phyloP scores from a whole-genome alignment of 2,113 vertebrate genomes.

The Ochotona curzoniae region DNA sequence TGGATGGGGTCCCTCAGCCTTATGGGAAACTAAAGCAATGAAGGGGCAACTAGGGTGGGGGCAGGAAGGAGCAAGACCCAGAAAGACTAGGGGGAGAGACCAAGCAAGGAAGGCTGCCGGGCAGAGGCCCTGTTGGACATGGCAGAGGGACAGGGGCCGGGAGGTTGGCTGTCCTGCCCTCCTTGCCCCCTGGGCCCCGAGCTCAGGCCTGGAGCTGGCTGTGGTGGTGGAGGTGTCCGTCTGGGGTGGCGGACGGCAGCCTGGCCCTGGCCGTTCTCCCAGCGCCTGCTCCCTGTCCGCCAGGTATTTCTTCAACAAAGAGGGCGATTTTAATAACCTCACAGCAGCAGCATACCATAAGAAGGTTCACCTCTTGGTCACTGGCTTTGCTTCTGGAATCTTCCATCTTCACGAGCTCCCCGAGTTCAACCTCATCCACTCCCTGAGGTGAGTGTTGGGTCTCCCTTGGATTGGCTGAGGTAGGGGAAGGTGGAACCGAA shows the following conservation, averaged over 20 bases:
- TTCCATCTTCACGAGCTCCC: constrained; percentile 98
- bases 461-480: too few relatives aligned
- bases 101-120: background rate
- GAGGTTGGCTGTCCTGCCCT: too few relatives aligned
- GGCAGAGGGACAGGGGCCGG: too few relatives aligned
- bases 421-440: constrained; percentile 96
- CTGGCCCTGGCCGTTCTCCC: rapidly evolving
- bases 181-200: rapidly evolving
- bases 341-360: constrained; percentile 94
- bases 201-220: background rate
- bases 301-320: constrained; percentile 97
- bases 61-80: background rate
- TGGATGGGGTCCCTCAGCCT: background rate
- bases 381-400: constrained; percentile 94
- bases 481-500: background rate
- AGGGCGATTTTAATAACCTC: constrained; percentile 94
- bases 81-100: background rate
- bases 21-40: too few relatives aligned
- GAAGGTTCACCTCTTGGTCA: constrained; percentile 92
- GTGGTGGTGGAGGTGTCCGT: rapidly evolving
- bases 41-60: background rate
- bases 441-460: constrained; percentile 90
- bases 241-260: rapidly evolving
- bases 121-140: background rate
- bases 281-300: rapidly evolving